Evolutionary conservation across 2,113 vertebrate species (phyloP), one percentile per base, ranked within the genome.

Genomic region (Engraulis encrasicolus): DNA sequence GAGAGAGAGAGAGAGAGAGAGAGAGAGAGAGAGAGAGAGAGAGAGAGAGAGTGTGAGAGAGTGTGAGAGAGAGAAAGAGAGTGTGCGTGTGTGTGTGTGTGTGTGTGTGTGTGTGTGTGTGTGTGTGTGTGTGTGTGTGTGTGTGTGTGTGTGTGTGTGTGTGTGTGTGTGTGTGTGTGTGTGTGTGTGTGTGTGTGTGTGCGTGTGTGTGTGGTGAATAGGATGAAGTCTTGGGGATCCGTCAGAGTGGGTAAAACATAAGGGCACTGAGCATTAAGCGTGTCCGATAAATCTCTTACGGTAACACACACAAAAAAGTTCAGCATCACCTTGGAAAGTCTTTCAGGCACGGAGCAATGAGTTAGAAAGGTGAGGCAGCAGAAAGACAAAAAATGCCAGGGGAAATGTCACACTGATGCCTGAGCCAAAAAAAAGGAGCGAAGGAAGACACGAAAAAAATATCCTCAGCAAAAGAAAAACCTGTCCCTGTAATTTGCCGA

Each of bases 381-480:
- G 12, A 58, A 19, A 58, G 23, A 66, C 6, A 74, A 71, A 82
- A 93, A 94, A 94, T 94, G 90, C 82, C 91, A 92, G 36, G 81
- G 45, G 38, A 93, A 94, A 94, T 94, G 93, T 91, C 94, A 94
- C 71, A 0, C 18, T 85, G 83, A 83, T 78, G 71, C 77, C 66
- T 78, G n/a, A 58, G 0, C 45, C 36, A 31, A 37, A 23, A 27
- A 58, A 20, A 20, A 40, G 14, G 23, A 36, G 18, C 4, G 4
- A 31, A 71, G 27, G 34, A 1, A 31, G 34, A 74, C 3, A 45
- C 3, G 9, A 45, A 45, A 45, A 45, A 45, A 45, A 45, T 5
- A 45, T 82, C 17, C 80, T 38, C 50, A 48, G 78, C 66, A 40
- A 71, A 52, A 19, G 71, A 81, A 49, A 14, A 54, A 84, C 82